Base-by-base conservation (phyloP, 1,140 invertebrate genomes). In the Akabosia matsudoensis region DNA sequence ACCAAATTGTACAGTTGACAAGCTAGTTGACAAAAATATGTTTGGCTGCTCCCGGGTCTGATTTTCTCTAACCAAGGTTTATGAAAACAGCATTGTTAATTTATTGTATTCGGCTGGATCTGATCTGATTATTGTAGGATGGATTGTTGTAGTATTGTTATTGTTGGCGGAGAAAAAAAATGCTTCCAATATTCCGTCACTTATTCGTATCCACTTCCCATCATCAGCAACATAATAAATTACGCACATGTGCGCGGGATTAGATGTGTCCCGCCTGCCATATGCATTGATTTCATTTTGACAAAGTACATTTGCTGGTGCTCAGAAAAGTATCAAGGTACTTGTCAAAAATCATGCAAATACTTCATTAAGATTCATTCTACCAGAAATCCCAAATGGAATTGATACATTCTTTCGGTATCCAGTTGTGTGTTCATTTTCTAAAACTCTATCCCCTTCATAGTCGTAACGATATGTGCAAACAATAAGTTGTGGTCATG, bases 331-430 rank as follows among this genome's bases (percentile, higher is more conserved):
- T 45, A 45, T 45, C 37, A 45, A 45, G 54, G 24, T 67, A 67
- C 61, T 30, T 67, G 61, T 67, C 61, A 67, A 67, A 67, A 67
- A 67, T 67, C 61, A 67, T 67, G 61, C 61, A 67, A 67, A 67
- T 67, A 67, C 61, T 67, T 22, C 61, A 45, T 45, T 45, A 45
- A 45, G 37, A 45, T 45, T 45, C 37, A 45, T 45, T 45, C 37
- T 7, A 18, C 37, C 18, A 45, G 18, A 45, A 45, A 18, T 45
- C 37, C 37, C 37, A 10, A 10, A 18, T 45, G 37, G 18, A 45
- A 45, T n/a, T 10, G 37, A 45, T 10, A 45, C 37, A 45, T 45
- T 45, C 37, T 45, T 18, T 10, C n/a, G n/a, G n/a, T n/a, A n/a
- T n/a, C n/a, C n/a, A n/a, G n/a, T n/a, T n/a, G n/a, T n/a, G n/a